These are phyloP conservation scores for Tyria jacobaeae DNA, from an alignment of 2,888 invertebrate species.

Conservation along the genomic window DNA sequence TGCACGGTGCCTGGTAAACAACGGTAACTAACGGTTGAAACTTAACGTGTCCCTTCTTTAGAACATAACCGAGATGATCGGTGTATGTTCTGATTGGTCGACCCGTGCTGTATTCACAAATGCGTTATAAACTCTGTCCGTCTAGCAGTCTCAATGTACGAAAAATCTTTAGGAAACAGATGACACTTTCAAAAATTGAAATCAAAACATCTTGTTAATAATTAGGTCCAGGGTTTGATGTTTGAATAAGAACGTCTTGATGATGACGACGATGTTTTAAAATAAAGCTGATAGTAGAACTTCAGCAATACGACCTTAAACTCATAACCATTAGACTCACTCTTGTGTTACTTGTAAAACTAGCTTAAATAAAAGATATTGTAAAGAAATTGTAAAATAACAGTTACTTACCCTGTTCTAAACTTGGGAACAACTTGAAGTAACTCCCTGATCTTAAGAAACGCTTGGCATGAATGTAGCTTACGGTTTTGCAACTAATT, in stretches of 20 bases:
- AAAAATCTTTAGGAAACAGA: background rate
- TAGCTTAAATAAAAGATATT: conserved; percentile 12
- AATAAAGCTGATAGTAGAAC: background rate
- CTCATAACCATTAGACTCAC: conserved; percentile 13
- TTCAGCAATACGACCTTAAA: background rate
- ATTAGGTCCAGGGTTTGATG: background rate
- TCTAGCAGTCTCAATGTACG: background rate
- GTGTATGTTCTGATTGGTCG: too few species aligned
- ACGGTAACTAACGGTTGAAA: too few species aligned
- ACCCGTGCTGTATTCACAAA: too few species aligned
- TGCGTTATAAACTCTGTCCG: too few species aligned
- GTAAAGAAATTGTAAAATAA: conserved; percentile 17
- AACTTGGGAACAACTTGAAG: conserved; percentile 35
- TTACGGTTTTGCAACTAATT: conserved; percentile 33
- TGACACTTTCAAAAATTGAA: background rate
- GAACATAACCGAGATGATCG: too few species aligned
- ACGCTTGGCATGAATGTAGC: conserved; percentile 21
- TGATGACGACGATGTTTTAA: too few species aligned
- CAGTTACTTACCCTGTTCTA: conserved; percentile 20
- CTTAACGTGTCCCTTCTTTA: too few species aligned
- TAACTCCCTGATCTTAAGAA: conserved; percentile 27
- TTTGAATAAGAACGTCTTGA: background rate
- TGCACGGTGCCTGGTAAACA: too few species aligned
- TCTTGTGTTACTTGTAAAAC: conserved; percentile 9
- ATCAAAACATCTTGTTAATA: background rate